phyloP scores from a whole-genome alignment of 2,888 invertebrate species.

The Choreutis nemorana region DNA sequence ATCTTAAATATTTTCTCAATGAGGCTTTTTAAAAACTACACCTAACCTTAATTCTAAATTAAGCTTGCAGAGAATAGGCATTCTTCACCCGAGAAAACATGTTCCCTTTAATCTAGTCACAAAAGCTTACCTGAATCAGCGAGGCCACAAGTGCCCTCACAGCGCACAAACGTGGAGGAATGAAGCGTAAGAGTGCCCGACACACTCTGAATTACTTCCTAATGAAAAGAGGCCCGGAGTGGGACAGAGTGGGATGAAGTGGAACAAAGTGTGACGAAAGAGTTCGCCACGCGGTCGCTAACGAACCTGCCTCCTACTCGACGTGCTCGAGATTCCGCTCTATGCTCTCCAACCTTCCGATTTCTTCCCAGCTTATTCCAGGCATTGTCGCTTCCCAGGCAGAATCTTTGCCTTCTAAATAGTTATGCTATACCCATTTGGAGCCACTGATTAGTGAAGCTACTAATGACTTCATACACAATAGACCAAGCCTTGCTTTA shows the following conservation, averaged over 20 bases:
- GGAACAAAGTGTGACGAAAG: conserved; percentile 21
- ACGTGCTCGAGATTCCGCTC: conserved; percentile 33
- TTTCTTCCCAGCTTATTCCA: too few relatives aligned
- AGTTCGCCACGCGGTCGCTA: conserved; percentile 55
- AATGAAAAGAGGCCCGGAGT: conserved; percentile 62
- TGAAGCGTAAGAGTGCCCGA: conserved; percentile 60
- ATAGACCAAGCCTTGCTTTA: too few relatives aligned
- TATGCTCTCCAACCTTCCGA: conserved; percentile 14
- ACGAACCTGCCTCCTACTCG: conserved; percentile 55
- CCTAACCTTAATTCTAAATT: conserved; percentile 47
- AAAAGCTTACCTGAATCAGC: conserved; percentile 64
- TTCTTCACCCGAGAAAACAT: conserved; percentile 35
- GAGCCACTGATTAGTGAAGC: too few relatives aligned
- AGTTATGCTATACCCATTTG: too few relatives aligned
- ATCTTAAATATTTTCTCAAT: too few relatives aligned
- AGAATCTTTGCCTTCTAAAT: too few relatives aligned
- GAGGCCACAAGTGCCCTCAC: conserved; percentile 47
- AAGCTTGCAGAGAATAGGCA: conserved; percentile 38
- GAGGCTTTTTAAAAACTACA: too few relatives aligned
- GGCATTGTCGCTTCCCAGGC: too few relatives aligned
- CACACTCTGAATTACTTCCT: conserved; percentile 65
- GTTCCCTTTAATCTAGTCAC: conserved; percentile 64
- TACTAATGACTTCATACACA: too few relatives aligned
- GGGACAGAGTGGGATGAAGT: conserved; percentile 34
- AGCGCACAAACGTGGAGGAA: conserved; percentile 54